Evolutionary conservation across 2,113 vertebrate genomes (phyloP), one percentile per base, ranked within the genome.

Genomic region (Climacteris rufus): DNA sequence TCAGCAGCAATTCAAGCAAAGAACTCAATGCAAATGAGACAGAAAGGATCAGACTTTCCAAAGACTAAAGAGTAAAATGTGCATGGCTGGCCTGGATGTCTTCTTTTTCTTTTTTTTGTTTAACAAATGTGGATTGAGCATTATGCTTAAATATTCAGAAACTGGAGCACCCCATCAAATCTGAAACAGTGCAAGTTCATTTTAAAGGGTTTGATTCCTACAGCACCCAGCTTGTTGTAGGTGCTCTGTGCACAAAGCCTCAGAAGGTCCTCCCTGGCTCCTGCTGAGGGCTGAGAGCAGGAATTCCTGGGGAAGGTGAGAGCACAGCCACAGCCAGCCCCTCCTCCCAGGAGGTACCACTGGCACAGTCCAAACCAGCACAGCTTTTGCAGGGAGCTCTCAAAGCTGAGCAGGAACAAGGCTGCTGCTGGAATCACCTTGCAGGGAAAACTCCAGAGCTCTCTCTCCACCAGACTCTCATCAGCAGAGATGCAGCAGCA

Each of bases 1-100:
- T 90, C 90, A 72, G 86, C 83, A 74, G 90, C 75, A 79, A 91
- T 57, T 91, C 65, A 91, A 82, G 81, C 49, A 84, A 75, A 5
- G 66, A 88, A 82, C 82, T 91, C 53, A 15, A 85, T 69, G 88
- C 79, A 97, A 93, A 94, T 19, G 54, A 85, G 82, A 83, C n/a
- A 83, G 74, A 89, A 94, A 72, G 0, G 10, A 86, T 61, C 71
- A 92, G 75, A 83, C 37, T 72, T 87, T 79, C 39, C 11, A 11
- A 87, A 74, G 64, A 87, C 63, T 20, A 4, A 42, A 53, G 53
- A 76, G 82, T 12, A n/a, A 57, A 82, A 65, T 7, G 6, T 7
- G 45, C 77, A 76, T 44, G 52, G 87, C 65, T 60, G 39, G 87
- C 69, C 69, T 70, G 59, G 65, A 50, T 5, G 1, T 30, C 45